These are phyloP conservation scores for Daphoenositta chrysoptera DNA, from an alignment of 2,113 vertebrate species.

Conservation along the genomic window DNA sequence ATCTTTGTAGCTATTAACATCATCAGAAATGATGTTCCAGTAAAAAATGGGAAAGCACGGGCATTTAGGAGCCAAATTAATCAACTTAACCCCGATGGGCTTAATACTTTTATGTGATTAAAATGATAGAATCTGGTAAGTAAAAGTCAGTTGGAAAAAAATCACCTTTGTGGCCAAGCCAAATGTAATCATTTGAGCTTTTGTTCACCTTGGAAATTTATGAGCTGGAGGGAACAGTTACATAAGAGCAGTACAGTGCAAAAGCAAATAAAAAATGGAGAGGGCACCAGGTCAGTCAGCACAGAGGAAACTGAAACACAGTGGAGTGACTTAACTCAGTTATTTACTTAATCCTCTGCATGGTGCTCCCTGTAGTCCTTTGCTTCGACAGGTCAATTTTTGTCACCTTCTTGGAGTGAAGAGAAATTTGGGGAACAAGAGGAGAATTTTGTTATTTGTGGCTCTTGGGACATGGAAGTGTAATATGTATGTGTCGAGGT, in stretches of 20 bases:
- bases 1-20: not conserved
- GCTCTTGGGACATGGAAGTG: not conserved
- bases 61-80: not conserved
- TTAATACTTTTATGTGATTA: slow-evolving; percentile 13
- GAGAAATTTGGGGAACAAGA: not conserved
- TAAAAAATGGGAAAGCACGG: not conserved
- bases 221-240: slow-evolving; percentile 58
- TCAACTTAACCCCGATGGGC: not conserved
- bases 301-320: not conserved
- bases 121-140: not conserved
- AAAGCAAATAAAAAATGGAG: slow-evolving; percentile 44
- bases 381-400: not conserved
- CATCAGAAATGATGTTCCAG: not conserved
- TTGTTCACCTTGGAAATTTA: slow-evolving; percentile 59
- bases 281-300: not conserved
- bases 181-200: slow-evolving; percentile 41
- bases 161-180: not conserved
- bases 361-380: not conserved
- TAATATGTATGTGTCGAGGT: too few species aligned
- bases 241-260: slow-evolving; percentile 24
- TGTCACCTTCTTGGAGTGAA: not conserved
- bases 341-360: not conserved
- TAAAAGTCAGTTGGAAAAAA: not conserved
- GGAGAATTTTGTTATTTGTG: not conserved
- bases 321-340: not conserved